Evolutionary conservation across 2,113 vertebrate genomes (phyloP).

Genomic region (Cyprinodon variegatus): DNA sequence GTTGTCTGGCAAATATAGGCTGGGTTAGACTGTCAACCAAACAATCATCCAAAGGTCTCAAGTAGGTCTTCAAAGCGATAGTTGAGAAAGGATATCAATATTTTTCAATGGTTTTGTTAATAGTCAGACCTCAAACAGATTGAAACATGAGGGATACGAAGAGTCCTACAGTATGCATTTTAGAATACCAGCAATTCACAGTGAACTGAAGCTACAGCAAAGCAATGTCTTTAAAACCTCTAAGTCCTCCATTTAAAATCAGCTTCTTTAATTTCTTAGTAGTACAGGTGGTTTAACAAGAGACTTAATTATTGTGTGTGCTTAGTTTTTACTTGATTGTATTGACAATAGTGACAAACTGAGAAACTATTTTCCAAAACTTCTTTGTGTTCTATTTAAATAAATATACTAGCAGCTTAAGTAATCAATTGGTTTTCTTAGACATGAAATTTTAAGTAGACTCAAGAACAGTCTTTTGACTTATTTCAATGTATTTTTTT

Average conservation of each 20-base stretch:
- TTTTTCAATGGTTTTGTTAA: too few species aligned
- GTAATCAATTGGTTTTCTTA: constrained; percentile 1
- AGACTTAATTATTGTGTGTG: not conserved
- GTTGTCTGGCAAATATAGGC: too few species aligned
- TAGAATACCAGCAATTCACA: not conserved
- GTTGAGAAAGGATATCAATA: too few species aligned
- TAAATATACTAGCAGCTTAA: not conserved
- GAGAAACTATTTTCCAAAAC: not conserved
- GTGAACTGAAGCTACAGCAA: not conserved
- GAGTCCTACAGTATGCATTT: too few species aligned
- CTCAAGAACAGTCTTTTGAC: not conserved
- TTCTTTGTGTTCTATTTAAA: not conserved
- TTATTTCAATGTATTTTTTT: constrained; percentile 69
- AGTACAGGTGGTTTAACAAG: not conserved
- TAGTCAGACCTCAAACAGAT: too few species aligned
- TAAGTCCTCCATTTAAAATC: not conserved
- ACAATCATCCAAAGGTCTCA: too few species aligned
- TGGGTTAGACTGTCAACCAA: too few species aligned
- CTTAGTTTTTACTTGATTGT: not conserved
- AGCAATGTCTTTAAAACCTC: not conserved
- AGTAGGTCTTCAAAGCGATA: too few species aligned
- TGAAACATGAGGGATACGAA: too few species aligned
- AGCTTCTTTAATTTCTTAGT: not conserved
- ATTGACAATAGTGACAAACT: not conserved
- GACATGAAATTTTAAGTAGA: not conserved